Base-by-base conservation (phyloP, 2,888 invertebrate genomes). In the Platycheirus albimanus region DNA sequence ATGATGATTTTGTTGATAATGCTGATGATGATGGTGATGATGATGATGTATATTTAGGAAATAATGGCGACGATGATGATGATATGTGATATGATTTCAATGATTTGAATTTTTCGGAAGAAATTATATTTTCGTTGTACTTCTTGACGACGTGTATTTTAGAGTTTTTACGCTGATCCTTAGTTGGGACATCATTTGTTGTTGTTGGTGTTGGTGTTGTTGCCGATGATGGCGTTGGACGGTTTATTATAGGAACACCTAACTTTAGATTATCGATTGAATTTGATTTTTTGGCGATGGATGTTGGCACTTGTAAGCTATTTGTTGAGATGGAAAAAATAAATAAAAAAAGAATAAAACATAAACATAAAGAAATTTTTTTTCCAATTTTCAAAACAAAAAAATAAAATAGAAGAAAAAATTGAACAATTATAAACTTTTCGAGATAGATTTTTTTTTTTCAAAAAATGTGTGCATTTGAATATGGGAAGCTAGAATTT, bases 1-100 rank as follows among this genome's bases (percentile, higher is more conserved):
- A 85, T 66, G 74, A 61, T 45, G 71, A 64, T 41, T 75, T 70
- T 81, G 81, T 30, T 28, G 77, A 71, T 24, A 58, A 67, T 63
- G 72, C 76, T 66, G 85, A 70, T 49, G 72, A 80, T 66, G 85
- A 70, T 49, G 76, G 69, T 70, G 78, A 72, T 75, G 76, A 81
- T 76, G 83, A 63, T 85, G 51, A 54, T 84, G 75, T 6, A 28
- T 61, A 69, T 19, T 74, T 69, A 88, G 63, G 89, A 56, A 41
- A 87, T 86, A 88, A 88, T 36, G 88, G 80, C 70, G 89, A 70
- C 36, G 52, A 63, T 77, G 71, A 63, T 71, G 83, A 66, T 72
- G 67, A 77, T 71, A 66, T 41, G 20, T 63, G 43, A 8, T 45
- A 51, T 67, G 51, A 78, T 52, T 49, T 10, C 10, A 63, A 36